Base-by-base conservation (phyloP, 2,888 invertebrate genomes). In the Ormia ochracea region DNA sequence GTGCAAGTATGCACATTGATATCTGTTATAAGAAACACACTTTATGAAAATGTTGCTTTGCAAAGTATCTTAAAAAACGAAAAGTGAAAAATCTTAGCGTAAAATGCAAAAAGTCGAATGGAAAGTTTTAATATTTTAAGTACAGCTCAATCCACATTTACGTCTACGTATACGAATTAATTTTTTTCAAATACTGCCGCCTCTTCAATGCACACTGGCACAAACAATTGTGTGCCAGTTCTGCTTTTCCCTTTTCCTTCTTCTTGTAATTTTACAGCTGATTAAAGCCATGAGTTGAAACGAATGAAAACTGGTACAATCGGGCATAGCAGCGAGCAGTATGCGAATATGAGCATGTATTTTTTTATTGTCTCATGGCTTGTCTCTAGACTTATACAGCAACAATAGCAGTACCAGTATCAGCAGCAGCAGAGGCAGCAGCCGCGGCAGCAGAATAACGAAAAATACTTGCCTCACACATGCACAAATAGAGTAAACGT, bases 101-200 rank as follows among this genome's bases (percentile, higher is more conserved):
- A 36, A 3, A 3, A 19, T 23, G 7, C 26, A 12, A 58, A 58
- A 41, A 74, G 65, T 66, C 43, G 28, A 76, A 28, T 28, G 26
- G 28, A 63, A 54, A n/a, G 68, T 78, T 75, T 73, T 73, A 74
- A 66, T 74, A 66, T 76, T 69, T 63, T 69, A 69, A 76, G 63
- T 76, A 56, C 36, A 73, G 50, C 56, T 77, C 45, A 78, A 66
- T 73, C 73, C 33, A 31, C 6, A 68, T 78, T 78, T 38, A 66
- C 58, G 59, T 61, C 66, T 38, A 43, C 21, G 45, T 23, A 38
- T 78, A 66, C 43, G 17, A 17, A 17, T 45, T 4, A 23, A 17
- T 41, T 41, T 61, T 41, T 54, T 72, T 31, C 2, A 31, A 33
- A n/a, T 0, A 38, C 33, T 38, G 61, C 21, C 14, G 19, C 59